Evolutionary conservation across 2,113 vertebrate genomes (phyloP).

Genomic region (Oreochromis spilurus): DNA sequence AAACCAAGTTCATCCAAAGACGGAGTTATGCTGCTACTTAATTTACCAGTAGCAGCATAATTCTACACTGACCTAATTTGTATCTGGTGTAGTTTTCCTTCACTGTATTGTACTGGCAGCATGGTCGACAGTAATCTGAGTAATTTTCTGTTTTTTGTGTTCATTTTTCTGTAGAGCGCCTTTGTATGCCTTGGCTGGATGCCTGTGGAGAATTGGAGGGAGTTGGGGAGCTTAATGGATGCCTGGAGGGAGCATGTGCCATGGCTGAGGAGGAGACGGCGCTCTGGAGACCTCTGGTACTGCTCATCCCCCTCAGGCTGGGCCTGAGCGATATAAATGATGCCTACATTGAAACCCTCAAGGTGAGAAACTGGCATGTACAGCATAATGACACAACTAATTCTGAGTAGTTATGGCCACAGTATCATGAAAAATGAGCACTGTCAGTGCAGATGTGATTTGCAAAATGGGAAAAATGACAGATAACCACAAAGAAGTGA

Average conservation of each 20-base stretch:
- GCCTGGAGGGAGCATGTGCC: conserved; percentile 77
- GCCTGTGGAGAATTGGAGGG: conserved; percentile 53
- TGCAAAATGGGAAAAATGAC: not conserved
- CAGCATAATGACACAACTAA: not conserved
- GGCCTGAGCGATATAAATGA: conserved; percentile 96
- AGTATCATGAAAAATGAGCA: not conserved
- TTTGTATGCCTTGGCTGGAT: conserved; percentile 79
- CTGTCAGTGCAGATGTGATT: not conserved
- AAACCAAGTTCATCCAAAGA: not conserved
- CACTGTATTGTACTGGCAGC: not conserved
- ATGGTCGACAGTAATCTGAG: not conserved
- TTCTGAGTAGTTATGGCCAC: not conserved
- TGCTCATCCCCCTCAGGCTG: conserved; percentile 94
- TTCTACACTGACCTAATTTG: not conserved
- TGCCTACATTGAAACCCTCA: conserved; percentile 94
- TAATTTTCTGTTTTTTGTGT: not conserved
- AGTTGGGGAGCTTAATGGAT: conserved; percentile 62
- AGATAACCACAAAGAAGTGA: not conserved
- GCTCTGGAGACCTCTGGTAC: conserved; percentile 88
- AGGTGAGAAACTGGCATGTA: conserved; percentile 71
- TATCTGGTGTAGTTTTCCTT: not conserved
- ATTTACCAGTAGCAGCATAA: not conserved
- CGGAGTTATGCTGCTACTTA: not conserved
- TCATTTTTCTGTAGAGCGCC: conserved; percentile 71
- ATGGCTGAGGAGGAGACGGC: conserved; percentile 66